Conservation (phyloP, 2,113 vertebrate genomes). For the Lota lota region DNA sequence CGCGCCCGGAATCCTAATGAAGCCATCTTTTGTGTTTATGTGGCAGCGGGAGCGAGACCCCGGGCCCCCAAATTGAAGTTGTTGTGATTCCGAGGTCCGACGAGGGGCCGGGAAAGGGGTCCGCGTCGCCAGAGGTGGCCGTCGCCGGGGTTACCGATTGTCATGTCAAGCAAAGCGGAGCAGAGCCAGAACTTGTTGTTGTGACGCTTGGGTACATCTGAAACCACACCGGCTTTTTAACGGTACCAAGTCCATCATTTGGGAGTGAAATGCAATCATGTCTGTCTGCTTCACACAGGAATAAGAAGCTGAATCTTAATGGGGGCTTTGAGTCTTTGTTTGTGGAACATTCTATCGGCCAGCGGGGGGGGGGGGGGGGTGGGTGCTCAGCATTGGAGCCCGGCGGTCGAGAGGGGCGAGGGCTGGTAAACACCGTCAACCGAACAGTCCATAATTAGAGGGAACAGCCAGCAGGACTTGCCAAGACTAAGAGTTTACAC, state of each 20-base stretch:
- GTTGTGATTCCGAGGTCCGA: constrained; percentile 56
- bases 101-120: constrained; percentile 11
- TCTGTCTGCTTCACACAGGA: too few relatives aligned
- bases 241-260: background rate
- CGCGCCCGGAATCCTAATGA: constrained; percentile 74
- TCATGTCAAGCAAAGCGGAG: constrained; percentile 47
- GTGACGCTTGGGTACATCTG: too few relatives aligned
- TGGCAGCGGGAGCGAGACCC: constrained; percentile 54
- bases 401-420: constrained; percentile 41
- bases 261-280: background rate
- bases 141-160: constrained; percentile 57
- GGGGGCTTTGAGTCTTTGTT: constrained; percentile 16
- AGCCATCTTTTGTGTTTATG: constrained; percentile 74
- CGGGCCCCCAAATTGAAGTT: constrained; percentile 54
- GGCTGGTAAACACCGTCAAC: constrained; percentile 46
- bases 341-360: constrained; percentile 37
- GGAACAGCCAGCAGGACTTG: constrained; percentile 12
- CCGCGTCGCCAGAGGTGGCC: constrained; percentile 52
- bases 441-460: constrained; percentile 55
- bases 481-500: constrained; percentile 39
- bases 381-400: background rate
- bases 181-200: constrained; percentile 23
- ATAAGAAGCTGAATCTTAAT: too few relatives aligned
- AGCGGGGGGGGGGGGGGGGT: constrained; percentile 26
- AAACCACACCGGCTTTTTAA: too few relatives aligned